These are phyloP conservation scores for Patella caerulea DNA, from an alignment of 2,888 invertebrate genomes.

Conservation along the genomic window DNA sequence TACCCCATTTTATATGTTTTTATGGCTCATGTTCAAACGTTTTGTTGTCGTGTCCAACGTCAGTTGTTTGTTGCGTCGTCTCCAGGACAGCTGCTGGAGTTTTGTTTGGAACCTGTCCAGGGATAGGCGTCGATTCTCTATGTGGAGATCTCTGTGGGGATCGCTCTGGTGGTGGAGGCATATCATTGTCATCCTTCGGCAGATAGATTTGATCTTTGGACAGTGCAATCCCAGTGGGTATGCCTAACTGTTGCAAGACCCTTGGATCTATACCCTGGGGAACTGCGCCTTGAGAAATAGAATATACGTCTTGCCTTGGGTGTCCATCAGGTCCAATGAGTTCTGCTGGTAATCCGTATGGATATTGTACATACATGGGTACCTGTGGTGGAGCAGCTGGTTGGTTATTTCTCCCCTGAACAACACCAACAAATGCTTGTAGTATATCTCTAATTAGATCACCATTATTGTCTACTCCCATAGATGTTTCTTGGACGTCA, in stretches of 20 bases:
- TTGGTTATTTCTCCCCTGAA: slow-evolving; percentile 19
- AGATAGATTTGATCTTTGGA: neutral
- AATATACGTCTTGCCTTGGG: slow-evolving; percentile 14
- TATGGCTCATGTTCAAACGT: slow-evolving; percentile 19
- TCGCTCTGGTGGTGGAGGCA: neutral
- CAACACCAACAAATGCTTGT: slow-evolving; percentile 50
- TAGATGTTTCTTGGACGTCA: slow-evolving; percentile 14
- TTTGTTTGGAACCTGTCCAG: neutral
- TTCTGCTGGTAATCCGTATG: neutral
- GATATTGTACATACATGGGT: neutral
- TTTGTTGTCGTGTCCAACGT: slow-evolving; percentile 26
- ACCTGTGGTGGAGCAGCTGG: neutral
- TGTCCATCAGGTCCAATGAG: neutral
- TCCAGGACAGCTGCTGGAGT: slow-evolving; percentile 15
- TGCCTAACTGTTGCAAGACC: neutral
- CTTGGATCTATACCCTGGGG: slow-evolving; percentile 13
- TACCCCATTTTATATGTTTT: neutral
- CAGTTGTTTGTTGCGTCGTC: slow-evolving; percentile 8
- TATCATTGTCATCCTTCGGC: neutral
- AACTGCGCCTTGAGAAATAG: slow-evolving; percentile 14
- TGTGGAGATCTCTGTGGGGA: neutral
- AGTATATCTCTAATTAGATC: slow-evolving; percentile 52
- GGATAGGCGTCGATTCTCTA: neutral
- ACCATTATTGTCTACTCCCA: slow-evolving; percentile 35
- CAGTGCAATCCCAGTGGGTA: neutral